A percentile compares a stretch with the other conserved stretches of the same genome.
Evolutionary conservation across 2,113 vertebrate species (phyloP).

Genomic region (Periophthalmus modestus): DNA sequence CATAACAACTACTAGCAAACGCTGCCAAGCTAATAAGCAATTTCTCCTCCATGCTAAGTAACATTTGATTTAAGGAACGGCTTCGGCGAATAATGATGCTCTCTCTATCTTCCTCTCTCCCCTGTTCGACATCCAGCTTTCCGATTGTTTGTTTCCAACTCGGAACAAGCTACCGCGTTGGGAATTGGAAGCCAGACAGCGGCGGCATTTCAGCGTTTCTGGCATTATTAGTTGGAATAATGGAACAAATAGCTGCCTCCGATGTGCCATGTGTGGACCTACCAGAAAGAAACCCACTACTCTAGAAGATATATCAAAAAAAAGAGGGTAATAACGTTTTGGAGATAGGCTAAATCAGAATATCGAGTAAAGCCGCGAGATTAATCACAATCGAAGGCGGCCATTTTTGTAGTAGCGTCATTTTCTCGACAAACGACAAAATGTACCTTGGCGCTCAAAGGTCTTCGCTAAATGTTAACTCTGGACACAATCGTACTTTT

Average conservation of each 20-base stretch:
- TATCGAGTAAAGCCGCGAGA: too few relatives aligned
- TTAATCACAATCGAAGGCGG: too few relatives aligned
- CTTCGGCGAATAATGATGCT: slow-evolving; percentile 39
- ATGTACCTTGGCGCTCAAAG: too few relatives aligned
- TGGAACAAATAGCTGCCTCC: slow-evolving; percentile 65
- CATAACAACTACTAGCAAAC: slow-evolving; percentile 20
- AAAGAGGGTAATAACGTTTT: too few relatives aligned
- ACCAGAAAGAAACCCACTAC: slow-evolving; percentile 41
- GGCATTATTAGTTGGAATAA: slow-evolving; percentile 61
- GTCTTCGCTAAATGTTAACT: too few relatives aligned
- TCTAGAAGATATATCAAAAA: too few relatives aligned
- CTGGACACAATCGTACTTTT: too few relatives aligned
- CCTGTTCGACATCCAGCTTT: slow-evolving; percentile 54
- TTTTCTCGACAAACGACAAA: too few relatives aligned
- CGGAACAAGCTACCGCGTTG: slow-evolving; percentile 50
- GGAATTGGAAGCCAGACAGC: slow-evolving; percentile 58
- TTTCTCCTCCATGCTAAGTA: slow-evolving; percentile 25
- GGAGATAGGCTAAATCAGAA: too few relatives aligned
- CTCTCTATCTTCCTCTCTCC: neutral
- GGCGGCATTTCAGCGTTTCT: slow-evolving; percentile 40
- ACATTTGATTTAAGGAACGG: slow-evolving; percentile 35
- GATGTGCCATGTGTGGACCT: slow-evolving; percentile 60
- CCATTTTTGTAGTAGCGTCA: too few relatives aligned
- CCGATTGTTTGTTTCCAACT: slow-evolving; percentile 49
- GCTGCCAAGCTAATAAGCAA: slow-evolving; percentile 29